Conservation (phyloP, 1,140 invertebrate genomes). For the Proctacanthus coquilletti region DNA sequence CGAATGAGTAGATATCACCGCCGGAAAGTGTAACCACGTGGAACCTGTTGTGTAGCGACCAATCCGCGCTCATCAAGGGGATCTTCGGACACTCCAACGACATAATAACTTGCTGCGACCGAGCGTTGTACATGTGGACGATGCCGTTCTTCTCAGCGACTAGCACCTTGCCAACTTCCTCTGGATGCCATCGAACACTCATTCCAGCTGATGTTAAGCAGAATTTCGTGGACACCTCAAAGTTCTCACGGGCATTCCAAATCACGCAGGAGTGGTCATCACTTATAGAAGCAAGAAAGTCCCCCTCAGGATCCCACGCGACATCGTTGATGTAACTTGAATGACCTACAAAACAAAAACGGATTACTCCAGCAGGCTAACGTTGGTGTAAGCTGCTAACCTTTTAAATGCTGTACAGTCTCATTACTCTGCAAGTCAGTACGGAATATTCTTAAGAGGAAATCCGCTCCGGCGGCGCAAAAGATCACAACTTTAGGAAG, state of each 20-base stretch:
- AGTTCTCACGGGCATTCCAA: constrained; percentile 41
- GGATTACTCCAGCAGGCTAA: too few species aligned
- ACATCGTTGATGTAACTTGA: constrained; percentile 54
- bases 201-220: constrained; percentile 51
- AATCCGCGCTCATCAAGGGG: constrained; percentile 51
- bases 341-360: constrained; percentile 33
- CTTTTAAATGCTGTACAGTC: constrained; percentile 15
- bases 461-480: constrained; percentile 38
- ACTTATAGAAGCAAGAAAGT: constrained; percentile 51
- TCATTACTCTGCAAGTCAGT: constrained; percentile 37
- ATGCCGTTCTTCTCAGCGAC: constrained; percentile 60
- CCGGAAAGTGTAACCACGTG: constrained; percentile 42
- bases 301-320: constrained; percentile 50
- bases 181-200: constrained; percentile 50
- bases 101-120: constrained; percentile 49
- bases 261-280: constrained; percentile 61
- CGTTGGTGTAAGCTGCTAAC: too few species aligned
- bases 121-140: constrained; percentile 55
- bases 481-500: constrained; percentile 43
- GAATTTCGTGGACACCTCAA: constrained; percentile 39
- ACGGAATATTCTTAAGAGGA: constrained; percentile 37
- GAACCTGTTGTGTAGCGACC: constrained; percentile 44
- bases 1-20: constrained; percentile 47
- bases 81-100: constrained; percentile 48
- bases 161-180: constrained; percentile 55